Evolutionary conservation across 2,113 vertebrate genomes (phyloP), one percentile per base, ranked within the genome.

Genomic region (Myanophis thanlyinensis): DNA sequence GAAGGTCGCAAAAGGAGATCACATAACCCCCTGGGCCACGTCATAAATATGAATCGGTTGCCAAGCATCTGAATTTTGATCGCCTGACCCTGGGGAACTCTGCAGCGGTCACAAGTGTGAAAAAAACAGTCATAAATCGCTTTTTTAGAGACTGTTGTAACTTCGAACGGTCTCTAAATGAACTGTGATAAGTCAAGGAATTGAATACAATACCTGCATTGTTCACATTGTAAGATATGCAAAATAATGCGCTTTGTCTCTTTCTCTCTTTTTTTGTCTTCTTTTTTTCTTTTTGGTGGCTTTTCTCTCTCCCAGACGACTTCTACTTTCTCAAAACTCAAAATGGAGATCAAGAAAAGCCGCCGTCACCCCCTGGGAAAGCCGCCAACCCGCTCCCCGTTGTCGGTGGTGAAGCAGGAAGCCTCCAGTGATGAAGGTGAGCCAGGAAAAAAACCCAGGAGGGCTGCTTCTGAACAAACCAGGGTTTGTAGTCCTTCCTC

Each of bases 341-440:
- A 98, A 95, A 98, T 98, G 94, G 98, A 99, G 95, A 98, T 99
- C 62, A 99, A 99, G 94, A 99, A 99, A 97, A 99, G 99, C 93
- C 98, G 99, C 0, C 98, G 99, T 4, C 99, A 99, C 92, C 99
- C 99, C 0, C 96, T 99, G 96, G 99, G 98, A 94, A 98, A 98
- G 52, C 99, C 99, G 0, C 99, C 99, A 13, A 98, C 98, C 4
- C 98, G 98, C 4, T 99, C 99, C 2, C 99, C 98, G 0, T 93
- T 99, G 85, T 99, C 98, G 0, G 98, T 99, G 59, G 98, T 99
- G 49, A 99, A 99, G 48, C 99, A 99, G 95, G 99, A 99, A 90
- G 97, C 52, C 47, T 98, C 98, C 0, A 98, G 98, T 1, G 99
- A 99, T 0, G 98, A 98, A 96, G 99, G 99, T 99, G 93, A 96